Conservation (phyloP, 2,888 invertebrate species). For the Nephrotoma appendiculata region DNA sequence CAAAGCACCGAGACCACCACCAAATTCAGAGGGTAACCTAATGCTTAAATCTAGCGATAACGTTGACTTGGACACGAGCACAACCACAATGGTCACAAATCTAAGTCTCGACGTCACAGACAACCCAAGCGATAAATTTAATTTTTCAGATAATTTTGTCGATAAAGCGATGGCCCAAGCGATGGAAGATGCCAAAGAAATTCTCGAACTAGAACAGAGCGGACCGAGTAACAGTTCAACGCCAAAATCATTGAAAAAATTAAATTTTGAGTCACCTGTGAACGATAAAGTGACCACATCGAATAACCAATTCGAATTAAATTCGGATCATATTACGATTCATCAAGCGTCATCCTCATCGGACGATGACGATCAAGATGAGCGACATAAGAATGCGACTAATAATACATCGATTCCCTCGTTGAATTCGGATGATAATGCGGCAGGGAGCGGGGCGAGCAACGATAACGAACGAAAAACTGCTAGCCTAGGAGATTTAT, state of each 20-base stretch:
- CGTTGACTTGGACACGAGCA: constrained; percentile 9
- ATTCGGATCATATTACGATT: constrained; percentile 58
- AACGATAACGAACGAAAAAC: constrained; percentile 54
- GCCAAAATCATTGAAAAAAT: constrained; percentile 34
- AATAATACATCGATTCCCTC: neutral
- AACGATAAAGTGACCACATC: neutral
- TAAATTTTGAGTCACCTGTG: neutral
- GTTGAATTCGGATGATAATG: neutral
- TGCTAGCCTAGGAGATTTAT: constrained; percentile 64
- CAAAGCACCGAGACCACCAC: constrained; percentile 57
- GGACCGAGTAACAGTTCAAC: constrained; percentile 34
- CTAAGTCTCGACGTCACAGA: constrained; percentile 7
- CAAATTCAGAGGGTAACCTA: neutral
- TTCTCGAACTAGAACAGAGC: neutral
- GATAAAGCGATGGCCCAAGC: constrained; percentile 23
- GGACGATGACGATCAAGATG: neutral
- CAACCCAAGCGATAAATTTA: constrained; percentile 9
- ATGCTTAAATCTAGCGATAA: neutral
- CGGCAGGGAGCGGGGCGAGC: constrained; percentile 29
- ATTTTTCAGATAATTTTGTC: constrained; percentile 24
- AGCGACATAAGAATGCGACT: neutral
- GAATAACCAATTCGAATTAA: constrained; percentile 52
- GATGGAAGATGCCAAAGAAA: constrained; percentile 15
- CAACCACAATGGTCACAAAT: constrained; percentile 8
- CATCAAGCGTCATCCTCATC: constrained; percentile 32